Conservation (phyloP, 1,140 invertebrate species). For the Euwallacea fornicatus region DNA sequence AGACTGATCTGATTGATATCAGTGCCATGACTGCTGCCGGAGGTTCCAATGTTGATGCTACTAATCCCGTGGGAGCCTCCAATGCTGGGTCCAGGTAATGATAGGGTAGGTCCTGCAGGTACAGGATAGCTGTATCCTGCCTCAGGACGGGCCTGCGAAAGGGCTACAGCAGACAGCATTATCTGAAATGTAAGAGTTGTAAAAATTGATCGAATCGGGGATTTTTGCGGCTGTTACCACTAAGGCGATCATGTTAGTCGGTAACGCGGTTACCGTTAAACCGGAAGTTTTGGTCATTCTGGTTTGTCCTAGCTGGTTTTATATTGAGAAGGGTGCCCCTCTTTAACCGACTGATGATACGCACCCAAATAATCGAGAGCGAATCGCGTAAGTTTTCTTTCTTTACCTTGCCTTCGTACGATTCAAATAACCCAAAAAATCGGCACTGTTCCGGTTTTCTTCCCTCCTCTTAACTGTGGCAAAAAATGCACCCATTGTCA, state of each 20-base stretch:
- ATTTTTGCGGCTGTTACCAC: too few relatives aligned
- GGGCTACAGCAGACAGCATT: conserved; percentile 8
- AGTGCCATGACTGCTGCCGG: not conserved
- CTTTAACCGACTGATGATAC: not conserved
- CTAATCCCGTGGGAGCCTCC: conserved; percentile 34
- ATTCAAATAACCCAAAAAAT: too few relatives aligned
- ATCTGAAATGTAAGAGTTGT: not conserved
- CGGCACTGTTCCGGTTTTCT: too few relatives aligned
- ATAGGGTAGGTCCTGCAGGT: conserved; percentile 23
- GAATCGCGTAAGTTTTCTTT: conserved; percentile 18
- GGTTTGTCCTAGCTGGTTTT: conserved; percentile 11
- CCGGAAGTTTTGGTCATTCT: conserved; percentile 21
- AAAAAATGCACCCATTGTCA: too few relatives aligned
- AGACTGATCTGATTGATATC: conserved; percentile 6
- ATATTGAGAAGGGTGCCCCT: conserved; percentile 18
- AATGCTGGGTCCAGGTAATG: conserved; percentile 29
- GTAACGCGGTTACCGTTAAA: not conserved
- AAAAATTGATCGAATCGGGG: too few relatives aligned
- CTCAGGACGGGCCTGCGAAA: conserved; percentile 25
- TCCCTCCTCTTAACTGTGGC: too few relatives aligned
- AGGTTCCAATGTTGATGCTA: conserved; percentile 15
- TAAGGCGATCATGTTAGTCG: too few relatives aligned
- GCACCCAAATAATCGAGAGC: conserved; percentile 9
- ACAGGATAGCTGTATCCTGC: conserved; percentile 37
- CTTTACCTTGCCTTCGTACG: not conserved